These are phyloP conservation scores for Amphipyra berbera DNA, from an alignment of 2,888 invertebrate genomes.

Conservation along the genomic window DNA sequence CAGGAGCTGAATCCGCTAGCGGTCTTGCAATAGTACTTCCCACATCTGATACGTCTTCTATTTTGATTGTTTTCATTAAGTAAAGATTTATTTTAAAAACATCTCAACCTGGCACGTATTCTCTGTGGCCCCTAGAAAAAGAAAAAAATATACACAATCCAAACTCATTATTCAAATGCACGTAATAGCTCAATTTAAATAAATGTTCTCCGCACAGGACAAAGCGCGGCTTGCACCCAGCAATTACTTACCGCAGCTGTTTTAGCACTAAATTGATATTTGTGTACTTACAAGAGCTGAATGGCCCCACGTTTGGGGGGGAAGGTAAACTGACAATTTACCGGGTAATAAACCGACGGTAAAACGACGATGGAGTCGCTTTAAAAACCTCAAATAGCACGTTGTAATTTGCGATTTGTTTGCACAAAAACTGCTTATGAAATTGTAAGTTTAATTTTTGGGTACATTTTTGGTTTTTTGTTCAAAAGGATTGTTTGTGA, in stretches of 20 bases:
- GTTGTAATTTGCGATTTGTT: conserved; percentile 43
- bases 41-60: no score
- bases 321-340: conserved; percentile 44
- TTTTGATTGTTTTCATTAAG: no score
- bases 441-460: conserved; percentile 1
- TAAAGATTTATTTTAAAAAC: no score
- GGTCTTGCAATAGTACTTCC: no score
- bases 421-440: conserved; percentile 4
- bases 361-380: conserved; percentile 29
- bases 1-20: no score
- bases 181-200: conserved; percentile 27
- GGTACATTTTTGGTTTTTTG: background rate
- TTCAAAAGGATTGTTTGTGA: background rate
- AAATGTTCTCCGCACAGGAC: conserved; percentile 23
- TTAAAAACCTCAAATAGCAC: conserved; percentile 41
- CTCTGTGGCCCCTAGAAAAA: no score
- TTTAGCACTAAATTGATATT: conserved; percentile 55
- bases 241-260: conserved; percentile 62
- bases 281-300: conserved; percentile 36
- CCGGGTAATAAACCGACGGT: conserved; percentile 38
- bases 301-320: conserved; percentile 10
- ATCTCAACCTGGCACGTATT: no score
- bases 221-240: conserved; percentile 29
- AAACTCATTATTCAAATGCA: conserved; percentile 25
- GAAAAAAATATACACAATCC: background rate